These are phyloP conservation scores for Leucozona laternaria DNA, from an alignment of 2,888 invertebrate species.

Conservation along the genomic window DNA sequence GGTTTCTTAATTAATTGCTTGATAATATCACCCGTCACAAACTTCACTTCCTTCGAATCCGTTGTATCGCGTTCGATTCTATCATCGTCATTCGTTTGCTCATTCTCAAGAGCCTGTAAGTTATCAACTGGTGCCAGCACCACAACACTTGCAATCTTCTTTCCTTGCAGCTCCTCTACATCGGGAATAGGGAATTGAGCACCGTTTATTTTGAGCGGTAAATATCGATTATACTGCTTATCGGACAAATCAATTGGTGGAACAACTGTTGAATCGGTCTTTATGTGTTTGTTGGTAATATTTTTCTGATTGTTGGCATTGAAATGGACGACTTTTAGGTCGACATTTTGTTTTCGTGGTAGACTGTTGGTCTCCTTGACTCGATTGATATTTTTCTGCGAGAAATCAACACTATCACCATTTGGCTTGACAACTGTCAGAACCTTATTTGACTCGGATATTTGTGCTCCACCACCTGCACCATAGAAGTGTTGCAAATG, in stretches of 20 bases:
- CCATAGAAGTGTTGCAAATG: conserved; percentile 94
- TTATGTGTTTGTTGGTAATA: conserved; percentile 89
- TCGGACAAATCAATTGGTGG: conserved; percentile 90
- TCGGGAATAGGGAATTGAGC: conserved; percentile 93
- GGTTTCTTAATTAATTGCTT: conserved; percentile 91
- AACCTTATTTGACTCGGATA: conserved; percentile 88
- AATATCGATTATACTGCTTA: conserved; percentile 91
- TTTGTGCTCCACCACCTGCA: conserved; percentile 91
- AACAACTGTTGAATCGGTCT: conserved; percentile 88
- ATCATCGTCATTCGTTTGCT: conserved; percentile 79
- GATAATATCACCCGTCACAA: conserved; percentile 90
- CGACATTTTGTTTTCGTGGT: conserved; percentile 87
- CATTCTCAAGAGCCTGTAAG: conserved; percentile 81
- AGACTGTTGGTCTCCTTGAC: conserved; percentile 80
- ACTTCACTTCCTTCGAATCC: conserved; percentile 88
- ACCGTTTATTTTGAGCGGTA: conserved; percentile 93
- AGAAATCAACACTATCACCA: conserved; percentile 85
- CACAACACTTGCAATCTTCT: conserved; percentile 92
- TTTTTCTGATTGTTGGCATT: conserved; percentile 90
- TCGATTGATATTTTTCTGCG: conserved; percentile 85
- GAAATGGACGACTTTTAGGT: conserved; percentile 94
- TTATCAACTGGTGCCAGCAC: conserved; percentile 93
- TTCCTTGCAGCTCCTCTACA: conserved; percentile 89
- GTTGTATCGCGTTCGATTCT: conserved; percentile 85
- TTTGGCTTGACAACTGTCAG: conserved; percentile 88